phyloP scores from a whole-genome alignment of 2,888 invertebrate genomes.

The Napeogenes inachia region DNA sequence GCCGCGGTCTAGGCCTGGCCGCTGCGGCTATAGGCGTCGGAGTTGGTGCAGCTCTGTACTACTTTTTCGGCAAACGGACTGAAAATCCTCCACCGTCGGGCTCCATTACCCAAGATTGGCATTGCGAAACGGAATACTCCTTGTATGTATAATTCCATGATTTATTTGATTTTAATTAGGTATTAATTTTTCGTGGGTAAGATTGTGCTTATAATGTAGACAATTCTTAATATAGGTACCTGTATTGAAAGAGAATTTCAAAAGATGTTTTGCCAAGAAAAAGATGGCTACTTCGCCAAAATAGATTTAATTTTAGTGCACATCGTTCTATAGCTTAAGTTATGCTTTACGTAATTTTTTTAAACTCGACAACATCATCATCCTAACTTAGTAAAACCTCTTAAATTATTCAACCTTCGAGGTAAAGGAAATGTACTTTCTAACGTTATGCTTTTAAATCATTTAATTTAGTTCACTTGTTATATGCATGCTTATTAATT shows the following conservation, averaged over 20 bases:
- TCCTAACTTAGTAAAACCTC: no score
- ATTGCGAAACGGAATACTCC: conserved; percentile 38
- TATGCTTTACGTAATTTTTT: no score
- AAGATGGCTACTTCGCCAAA: no score
- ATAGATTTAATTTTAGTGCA: no score
- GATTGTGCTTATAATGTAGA: neutral
- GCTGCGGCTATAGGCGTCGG: conserved; percentile 67
- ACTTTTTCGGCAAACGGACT: conserved; percentile 58
- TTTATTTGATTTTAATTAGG: neutral
- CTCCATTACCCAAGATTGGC: conserved; percentile 53
- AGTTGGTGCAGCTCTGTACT: conserved; percentile 67
- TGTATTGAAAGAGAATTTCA: no score
- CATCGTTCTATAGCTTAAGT: no score
- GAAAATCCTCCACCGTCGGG: conserved; percentile 53
- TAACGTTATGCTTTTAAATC: neutral
- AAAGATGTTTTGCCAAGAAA: no score
- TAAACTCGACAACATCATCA: no score
- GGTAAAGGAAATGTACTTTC: no score
- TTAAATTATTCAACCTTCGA: no score
- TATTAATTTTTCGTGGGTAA: no score
- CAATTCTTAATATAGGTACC: no score
- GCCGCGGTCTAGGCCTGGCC: conserved; percentile 61
- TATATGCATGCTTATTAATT: conserved; percentile 9
- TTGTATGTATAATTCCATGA: conserved; percentile 31
- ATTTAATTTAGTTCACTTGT: neutral